These are phyloP conservation scores for Otocyon megalotis DNA, from an alignment of 2,113 vertebrate species.

Conservation along the genomic window DNA sequence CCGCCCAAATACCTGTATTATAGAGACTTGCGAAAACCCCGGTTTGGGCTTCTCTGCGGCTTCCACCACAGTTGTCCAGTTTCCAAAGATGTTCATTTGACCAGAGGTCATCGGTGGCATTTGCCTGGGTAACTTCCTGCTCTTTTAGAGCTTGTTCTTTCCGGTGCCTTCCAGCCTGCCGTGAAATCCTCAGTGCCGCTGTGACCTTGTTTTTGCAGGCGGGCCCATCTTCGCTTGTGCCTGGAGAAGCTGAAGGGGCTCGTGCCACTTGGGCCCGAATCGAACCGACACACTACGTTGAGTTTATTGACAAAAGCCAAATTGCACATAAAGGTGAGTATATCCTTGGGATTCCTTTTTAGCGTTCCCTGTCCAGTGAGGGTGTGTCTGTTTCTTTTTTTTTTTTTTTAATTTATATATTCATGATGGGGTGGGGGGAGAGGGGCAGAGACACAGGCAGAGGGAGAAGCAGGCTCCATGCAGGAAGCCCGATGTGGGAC, in stretches of 20 bases:
- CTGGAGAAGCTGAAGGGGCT: conserved; percentile 96
- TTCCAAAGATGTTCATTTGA: background rate
- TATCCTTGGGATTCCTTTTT: background rate
- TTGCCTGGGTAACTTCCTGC: background rate
- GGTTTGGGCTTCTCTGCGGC: background rate
- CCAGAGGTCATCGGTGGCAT: background rate
- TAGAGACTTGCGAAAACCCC: conserved; percentile 11
- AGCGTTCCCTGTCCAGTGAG: background rate
- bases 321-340: conserved; percentile 95
- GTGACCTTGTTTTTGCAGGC: conserved; percentile 84
- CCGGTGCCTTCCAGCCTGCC: background rate
- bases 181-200: conserved; percentile 28
- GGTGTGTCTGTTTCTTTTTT: background rate
- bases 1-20: background rate
- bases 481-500: too few relatives aligned
- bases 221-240: conserved; percentile 95
- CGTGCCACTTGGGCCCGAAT: conserved; percentile 93
- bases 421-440: too few relatives aligned
- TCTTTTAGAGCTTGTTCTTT: background rate
- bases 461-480: too few relatives aligned
- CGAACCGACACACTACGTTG: conserved; percentile 94
- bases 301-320: conserved; percentile 96
- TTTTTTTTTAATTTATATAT: too few relatives aligned
- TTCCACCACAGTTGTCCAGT: background rate
- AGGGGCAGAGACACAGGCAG: too few relatives aligned